These are phyloP conservation scores for Campylorhamphus procurvoides DNA, from an alignment of 2,113 vertebrate species.

Conservation along the genomic window DNA sequence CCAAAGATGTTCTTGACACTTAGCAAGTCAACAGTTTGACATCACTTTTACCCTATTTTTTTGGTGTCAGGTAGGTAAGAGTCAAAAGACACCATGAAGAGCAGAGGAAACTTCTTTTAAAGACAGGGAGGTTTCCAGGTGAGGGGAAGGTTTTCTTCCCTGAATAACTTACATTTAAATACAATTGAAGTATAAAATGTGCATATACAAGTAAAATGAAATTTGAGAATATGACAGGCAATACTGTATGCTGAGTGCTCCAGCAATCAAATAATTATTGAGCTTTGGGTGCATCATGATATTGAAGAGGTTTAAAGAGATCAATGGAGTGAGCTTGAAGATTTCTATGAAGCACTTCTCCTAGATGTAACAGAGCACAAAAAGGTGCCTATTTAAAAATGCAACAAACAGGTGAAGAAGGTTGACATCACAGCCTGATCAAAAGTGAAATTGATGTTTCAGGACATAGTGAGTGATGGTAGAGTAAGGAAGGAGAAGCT, in stretches of 20 bases:
- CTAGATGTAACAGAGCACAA: neutral
- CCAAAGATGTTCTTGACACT: neutral
- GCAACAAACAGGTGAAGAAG: neutral
- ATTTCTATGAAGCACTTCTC: neutral
- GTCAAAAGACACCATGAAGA: neutral
- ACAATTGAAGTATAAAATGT: neutral
- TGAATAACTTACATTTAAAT: neutral
- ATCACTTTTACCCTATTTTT: neutral
- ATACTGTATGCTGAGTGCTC: neutral
- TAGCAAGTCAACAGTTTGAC: neutral
- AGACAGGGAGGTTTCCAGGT: neutral
- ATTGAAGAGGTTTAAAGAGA: neutral
- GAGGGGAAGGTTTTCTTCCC: neutral
- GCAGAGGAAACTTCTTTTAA: neutral
- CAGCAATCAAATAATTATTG: neutral
- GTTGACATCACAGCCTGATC: neutral
- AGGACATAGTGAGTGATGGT: neutral
- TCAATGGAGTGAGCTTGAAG: neutral
- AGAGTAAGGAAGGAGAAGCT: neutral
- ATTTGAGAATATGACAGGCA: neutral
- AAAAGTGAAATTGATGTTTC: neutral
- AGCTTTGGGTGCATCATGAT: fast-evolving
- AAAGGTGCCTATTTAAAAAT: neutral
- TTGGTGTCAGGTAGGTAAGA: neutral
- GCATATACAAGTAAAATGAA: neutral